These are phyloP conservation scores for Cyrtodaria siliqua DNA, from an alignment of 2,888 invertebrate genomes.

Conservation along the genomic window DNA sequence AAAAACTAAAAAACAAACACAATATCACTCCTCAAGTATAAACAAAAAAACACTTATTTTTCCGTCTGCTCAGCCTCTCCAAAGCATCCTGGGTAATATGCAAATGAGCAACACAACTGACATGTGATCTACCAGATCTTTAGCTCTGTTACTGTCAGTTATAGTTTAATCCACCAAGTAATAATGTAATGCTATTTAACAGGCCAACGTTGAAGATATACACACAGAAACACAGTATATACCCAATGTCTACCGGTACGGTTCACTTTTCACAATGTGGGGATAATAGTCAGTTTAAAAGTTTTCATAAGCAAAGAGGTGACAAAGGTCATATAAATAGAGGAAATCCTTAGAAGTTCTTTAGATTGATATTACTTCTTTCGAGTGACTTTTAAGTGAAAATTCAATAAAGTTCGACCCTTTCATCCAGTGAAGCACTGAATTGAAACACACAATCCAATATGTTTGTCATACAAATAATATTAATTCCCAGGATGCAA, in stretches of 20 bases:
- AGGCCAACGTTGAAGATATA: conserved; percentile 2
- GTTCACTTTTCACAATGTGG: conserved; percentile 7
- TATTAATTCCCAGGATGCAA: too few species aligned
- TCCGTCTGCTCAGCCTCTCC: conserved; percentile 13
- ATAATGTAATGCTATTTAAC: conserved; percentile 35
- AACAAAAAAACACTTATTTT: background rate
- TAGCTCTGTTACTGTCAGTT: conserved; percentile 14
- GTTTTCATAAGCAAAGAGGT: conserved; percentile 21
- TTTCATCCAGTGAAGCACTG: background rate
- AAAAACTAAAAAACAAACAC: background rate
- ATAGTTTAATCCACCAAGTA: conserved; percentile 15
- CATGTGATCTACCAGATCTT: conserved; percentile 13
- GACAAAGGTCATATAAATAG: conserved; percentile 43
- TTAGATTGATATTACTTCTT: conserved; percentile 30
- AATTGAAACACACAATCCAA: too few species aligned
- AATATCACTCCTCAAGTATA: background rate
- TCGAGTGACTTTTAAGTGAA: conserved; percentile 15
- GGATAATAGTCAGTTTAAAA: background rate
- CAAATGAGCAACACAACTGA: conserved; percentile 29
- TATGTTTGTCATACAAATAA: too few species aligned
- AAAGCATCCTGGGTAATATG: conserved; percentile 50
- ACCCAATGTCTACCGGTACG: background rate
- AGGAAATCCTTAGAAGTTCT: conserved; percentile 23
- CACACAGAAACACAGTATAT: background rate
- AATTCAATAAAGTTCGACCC: conserved; percentile 23